A percentile compares a stretch with the other conserved stretches of the same genome.
Conservation (phyloP, 2,888 invertebrate genomes). For the Furcula furcula region DNA sequence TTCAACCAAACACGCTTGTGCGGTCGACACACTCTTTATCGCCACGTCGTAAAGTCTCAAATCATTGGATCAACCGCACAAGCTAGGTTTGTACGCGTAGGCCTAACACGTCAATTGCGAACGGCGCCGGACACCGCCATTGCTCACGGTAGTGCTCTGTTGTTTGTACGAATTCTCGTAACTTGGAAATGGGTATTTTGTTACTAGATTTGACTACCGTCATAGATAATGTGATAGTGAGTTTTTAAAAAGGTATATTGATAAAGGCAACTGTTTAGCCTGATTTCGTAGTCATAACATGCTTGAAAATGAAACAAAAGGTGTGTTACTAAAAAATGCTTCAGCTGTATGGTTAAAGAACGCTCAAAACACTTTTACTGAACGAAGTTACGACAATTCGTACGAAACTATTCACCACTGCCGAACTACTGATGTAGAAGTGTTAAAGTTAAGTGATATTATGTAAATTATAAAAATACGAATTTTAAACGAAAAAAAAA, state of each 20-base stretch:
- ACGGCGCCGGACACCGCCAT: constrained; percentile 73
- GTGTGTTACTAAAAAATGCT: no score
- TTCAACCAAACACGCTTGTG: constrained; percentile 37
- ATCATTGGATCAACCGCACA: constrained; percentile 24
- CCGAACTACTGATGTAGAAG: constrained; percentile 68
- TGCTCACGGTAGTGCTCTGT: constrained; percentile 75
- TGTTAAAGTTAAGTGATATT: constrained; percentile 76
- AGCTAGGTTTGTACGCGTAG: constrained; percentile 55
- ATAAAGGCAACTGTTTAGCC: no score
- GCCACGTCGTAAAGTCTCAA: constrained; percentile 9
- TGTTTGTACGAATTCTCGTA: constrained; percentile 54
- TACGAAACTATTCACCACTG: constrained; percentile 54
- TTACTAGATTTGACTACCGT: no score
- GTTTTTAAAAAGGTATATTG: no score
- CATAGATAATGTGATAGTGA: no score
- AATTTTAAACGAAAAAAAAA: constrained; percentile 75
- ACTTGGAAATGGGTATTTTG: no score
- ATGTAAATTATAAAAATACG: constrained; percentile 78
- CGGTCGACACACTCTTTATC: constrained; percentile 17
- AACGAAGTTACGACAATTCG: constrained; percentile 59
- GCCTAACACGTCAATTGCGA: constrained; percentile 79
- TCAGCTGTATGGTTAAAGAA: no score
- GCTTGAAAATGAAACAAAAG: no score
- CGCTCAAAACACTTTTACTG: no score
- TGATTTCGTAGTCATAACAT: no score